Conservation (phyloP, 1,140 invertebrate species). For the Plodia interpunctella region DNA sequence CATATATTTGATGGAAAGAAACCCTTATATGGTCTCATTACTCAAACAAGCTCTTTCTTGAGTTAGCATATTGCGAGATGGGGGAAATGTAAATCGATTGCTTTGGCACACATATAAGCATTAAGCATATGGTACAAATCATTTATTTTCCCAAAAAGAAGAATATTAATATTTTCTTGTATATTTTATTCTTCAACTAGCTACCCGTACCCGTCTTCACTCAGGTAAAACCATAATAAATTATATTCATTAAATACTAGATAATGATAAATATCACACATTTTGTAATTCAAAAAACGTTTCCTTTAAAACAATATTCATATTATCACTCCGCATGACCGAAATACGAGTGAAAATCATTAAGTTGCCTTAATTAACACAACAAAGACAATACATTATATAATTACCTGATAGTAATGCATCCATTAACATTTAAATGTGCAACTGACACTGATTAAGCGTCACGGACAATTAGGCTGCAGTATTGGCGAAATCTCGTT, state of each 20-base stretch:
- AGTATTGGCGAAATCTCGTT: slow-evolving; percentile 18
- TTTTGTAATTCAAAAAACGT: too few species aligned
- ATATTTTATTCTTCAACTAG: too few species aligned
- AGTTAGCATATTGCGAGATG: background rate
- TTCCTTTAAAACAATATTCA: too few species aligned
- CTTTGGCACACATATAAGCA: background rate
- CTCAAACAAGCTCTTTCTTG: background rate
- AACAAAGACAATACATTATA: slow-evolving; percentile 17
- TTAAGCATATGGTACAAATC: too few species aligned
- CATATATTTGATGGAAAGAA: background rate
- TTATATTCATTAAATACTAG: too few species aligned
- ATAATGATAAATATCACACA: too few species aligned
- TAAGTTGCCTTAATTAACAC: slow-evolving; percentile 8
- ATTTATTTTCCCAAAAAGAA: too few species aligned
- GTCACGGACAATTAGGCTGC: slow-evolving; percentile 25
- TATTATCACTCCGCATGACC: background rate
- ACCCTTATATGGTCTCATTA: background rate
- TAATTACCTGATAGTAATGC: slow-evolving; percentile 12
- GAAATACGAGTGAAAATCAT: background rate
- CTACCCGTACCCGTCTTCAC: too few species aligned
- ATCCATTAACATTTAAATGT: slow-evolving; percentile 23
- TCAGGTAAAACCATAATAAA: too few species aligned
- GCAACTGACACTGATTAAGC: slow-evolving; percentile 25
- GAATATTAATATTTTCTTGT: too few species aligned
- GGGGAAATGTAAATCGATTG: background rate